Base-by-base conservation (phyloP, 2,888 invertebrate species). In the Neocrepidodera transversa region DNA sequence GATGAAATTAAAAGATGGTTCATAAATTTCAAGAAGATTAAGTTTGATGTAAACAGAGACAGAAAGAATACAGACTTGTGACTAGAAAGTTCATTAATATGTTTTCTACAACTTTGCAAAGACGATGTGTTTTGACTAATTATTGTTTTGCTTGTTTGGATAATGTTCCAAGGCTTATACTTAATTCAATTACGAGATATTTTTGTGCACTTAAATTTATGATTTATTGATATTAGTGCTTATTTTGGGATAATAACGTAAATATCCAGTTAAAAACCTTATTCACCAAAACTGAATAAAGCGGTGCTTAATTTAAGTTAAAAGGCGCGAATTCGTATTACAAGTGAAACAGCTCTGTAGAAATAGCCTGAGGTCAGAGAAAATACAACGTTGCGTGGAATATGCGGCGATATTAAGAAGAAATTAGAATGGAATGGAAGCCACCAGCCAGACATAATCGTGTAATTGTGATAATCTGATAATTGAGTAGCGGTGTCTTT, bases 391-490 rank as follows among this genome's bases (percentile, higher is more conserved):
- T 45, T 47, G 54, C 54, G 45, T 45, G 54, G 30, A 35, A 47
- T 47, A 36, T 42, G 45, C 36, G 43, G 54, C 36, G 45, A 36
- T 54, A 54, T 54, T 45, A 54, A 54, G 54, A 47, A 42, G 40
- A 51, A 51, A 51, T 51, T 51, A 51, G 51, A 45, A 47, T 53
- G 53, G 32, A 32, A 32, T 53, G 53, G 43, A 20, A 32, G 53
- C 36, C 45, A 53, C 30, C 35, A 53, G 35, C 42, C 43, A 43
- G 53, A 43, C 53, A 43, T 53, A 53, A 45, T 47, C 32, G 45
- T 45, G 40, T 54, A 54, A 54, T 54, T 47, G 54, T 47, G 54
- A 54, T 54, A 54, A 54, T 36, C 47, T 38, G 54, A 54, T 54
- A 54, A 54, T 54, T 54, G 32, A 45, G 17, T 23, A 36, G 45